phyloP scores from a whole-genome alignment of 2,797 vertebrate species.

The Pteropus rufus region DNA sequence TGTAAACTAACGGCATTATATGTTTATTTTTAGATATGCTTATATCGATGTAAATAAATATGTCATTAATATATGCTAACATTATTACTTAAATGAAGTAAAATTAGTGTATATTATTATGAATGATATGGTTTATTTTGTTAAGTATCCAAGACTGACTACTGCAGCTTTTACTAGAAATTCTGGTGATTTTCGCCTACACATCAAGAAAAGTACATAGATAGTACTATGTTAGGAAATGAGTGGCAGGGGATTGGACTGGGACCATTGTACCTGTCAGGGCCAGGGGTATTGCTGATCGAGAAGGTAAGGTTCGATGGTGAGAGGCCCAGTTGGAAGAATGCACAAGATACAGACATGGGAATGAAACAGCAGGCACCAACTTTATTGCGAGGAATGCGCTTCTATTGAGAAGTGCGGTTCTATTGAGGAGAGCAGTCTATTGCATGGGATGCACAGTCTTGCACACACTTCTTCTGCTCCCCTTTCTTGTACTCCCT shows the following conservation, averaged over 20 bases:
- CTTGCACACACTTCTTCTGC: too few relatives aligned
- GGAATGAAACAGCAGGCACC: too few relatives aligned
- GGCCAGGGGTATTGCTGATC: too few relatives aligned
- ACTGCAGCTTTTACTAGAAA: not conserved
- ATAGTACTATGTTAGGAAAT: not conserved
- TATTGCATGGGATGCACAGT: too few relatives aligned
- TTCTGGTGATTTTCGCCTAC: not conserved
- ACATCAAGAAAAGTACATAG: not conserved
- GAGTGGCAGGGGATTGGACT: not conserved
- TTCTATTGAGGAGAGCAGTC: too few relatives aligned
- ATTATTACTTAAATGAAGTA: not conserved
- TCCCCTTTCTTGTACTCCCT: too few relatives aligned
- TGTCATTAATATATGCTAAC: not conserved
- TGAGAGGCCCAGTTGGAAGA: too few relatives aligned
- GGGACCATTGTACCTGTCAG: not conserved
- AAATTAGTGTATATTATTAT: not conserved
- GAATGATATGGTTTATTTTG: not conserved
- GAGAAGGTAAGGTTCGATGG: too few relatives aligned
- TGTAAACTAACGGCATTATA: not conserved
- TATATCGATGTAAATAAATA: constrained; percentile 36
- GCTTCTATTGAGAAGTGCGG: too few relatives aligned
- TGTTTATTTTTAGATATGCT: not conserved
- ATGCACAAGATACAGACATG: too few relatives aligned
- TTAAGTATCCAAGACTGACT: constrained; percentile 36
- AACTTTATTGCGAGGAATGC: too few relatives aligned